Evolutionary conservation across 2,113 vertebrate species (phyloP), one percentile per base, ranked within the genome.

Genomic region (Myotis davidii): DNA sequence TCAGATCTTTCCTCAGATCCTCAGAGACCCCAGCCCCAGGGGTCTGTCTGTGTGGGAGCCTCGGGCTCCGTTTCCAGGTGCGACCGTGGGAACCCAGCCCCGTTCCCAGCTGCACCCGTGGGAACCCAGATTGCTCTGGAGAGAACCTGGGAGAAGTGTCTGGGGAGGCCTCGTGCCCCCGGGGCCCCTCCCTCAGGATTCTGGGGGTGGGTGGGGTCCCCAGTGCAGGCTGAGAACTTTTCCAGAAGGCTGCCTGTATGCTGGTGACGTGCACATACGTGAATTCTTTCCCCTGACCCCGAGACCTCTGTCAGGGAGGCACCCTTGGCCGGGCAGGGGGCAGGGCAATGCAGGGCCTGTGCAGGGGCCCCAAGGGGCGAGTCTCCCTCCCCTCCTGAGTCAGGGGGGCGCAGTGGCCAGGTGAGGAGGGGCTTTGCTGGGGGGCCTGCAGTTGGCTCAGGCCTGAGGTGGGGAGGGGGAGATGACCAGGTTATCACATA

Each of bases 381-480:
- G 37, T 2, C 50, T 18, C 39, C 34, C 50, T 14, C 32, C 32
- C 12, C 8, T 4, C 29, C 3, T 6, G 29, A 34, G 8, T 25
- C 8, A 1, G 84, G 39, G n/a, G 23, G 10, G 6, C 0, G 0
- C 20, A 12, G 23, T 0, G n/a, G 61, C 45, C 27, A 1, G 0
- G 52, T 1, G 32, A 3, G 72, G 45, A 8, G 37, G 42, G 29
- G 85, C 12, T 65, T 50, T 16, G 42, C 52, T 3, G 21, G 17
- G 67, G 27, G 12, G 27, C 50, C 86, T 72, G 56, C 34, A 17
- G 39, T 23, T 23, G n/a, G n/a, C 50, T 39, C 4, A 4, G 67
- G 73, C 50, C 45, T 42, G 18, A 73, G 37, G 23, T 32, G 17
- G 13, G 13, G 37, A 32, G 9, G 37, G 37, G 9, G 29, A 20